These are phyloP conservation scores for Arctopsyche grandis DNA, from an alignment of 1,140 invertebrate genomes.

Conservation along the genomic window DNA sequence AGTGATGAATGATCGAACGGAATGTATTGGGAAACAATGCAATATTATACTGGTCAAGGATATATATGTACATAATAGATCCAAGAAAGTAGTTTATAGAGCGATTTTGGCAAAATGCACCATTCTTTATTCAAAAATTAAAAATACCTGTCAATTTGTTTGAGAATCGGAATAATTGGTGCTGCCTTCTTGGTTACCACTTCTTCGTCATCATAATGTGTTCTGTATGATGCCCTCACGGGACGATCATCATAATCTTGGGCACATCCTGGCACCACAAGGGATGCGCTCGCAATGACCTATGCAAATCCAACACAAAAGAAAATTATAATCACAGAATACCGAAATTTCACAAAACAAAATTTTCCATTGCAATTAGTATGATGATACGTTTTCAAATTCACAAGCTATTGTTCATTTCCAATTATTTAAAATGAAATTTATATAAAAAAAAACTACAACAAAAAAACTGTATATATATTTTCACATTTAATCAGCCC, in stretches of 20 bases:
- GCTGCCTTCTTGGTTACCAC: slow-evolving; percentile 56
- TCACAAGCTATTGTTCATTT: no score
- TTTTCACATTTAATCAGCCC: no score
- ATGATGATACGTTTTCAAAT: no score
- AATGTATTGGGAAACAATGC: slow-evolving; percentile 23
- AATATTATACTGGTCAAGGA: background rate
- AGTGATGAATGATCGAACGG: background rate
- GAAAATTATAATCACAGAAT: slow-evolving; percentile 25
- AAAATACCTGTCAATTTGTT: slow-evolving; percentile 81
- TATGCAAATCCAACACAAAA: background rate
- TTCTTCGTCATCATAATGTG: slow-evolving; percentile 45
- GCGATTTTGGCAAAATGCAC: background rate
- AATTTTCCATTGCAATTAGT: no score
- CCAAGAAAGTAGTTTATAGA: slow-evolving; percentile 1
- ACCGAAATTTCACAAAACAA: no score
- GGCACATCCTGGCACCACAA: slow-evolving; percentile 40
- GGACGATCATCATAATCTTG: slow-evolving; percentile 46
- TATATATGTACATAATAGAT: no score
- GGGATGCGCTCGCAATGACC: slow-evolving; percentile 44
- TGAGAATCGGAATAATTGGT: slow-evolving; percentile 80
- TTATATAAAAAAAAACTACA: no score
- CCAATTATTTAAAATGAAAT: no score
- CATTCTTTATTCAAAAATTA: no score
- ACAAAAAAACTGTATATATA: no score
- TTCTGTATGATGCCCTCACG: slow-evolving; percentile 42